Base-by-base conservation (phyloP, 2,113 vertebrate genomes). In the Spheniscus mendiculus region DNA sequence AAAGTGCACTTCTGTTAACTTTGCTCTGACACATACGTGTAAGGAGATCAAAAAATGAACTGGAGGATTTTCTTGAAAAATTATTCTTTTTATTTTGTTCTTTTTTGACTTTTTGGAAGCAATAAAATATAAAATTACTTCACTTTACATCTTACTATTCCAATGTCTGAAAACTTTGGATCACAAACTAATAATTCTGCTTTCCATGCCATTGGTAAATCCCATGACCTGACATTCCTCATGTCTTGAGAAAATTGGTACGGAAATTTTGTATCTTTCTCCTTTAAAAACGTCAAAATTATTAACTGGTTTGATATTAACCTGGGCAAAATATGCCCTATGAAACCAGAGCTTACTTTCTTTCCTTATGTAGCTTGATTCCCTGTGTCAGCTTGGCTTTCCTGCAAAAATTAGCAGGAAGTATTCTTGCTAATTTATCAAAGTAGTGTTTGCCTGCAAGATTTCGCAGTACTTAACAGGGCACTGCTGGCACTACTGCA, bases 391-490 rank as follows among this genome's bases (percentile, higher is more conserved):
- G 71, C 50, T 81, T 91, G 89, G 77, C 49, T 83, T 59, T 84
- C 19, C 42, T 65, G 76, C 83, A 94, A 95, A 42, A 42, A 42
- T 42, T 42, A 42, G 76, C 90, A 87, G 87, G 69, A 96, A 94
- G 8, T n/a, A 70, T 67, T 95, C 82, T 71, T 92, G 90, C 83
- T 89, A 40, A 78, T 70, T 96, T 91, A 94, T 92, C 79, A 67
- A 95, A 89, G 40, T 23, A 53, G 53, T 15, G 21, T 63, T 96
- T 84, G 82, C 55, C 61, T 58, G 36, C 66, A 85, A 95, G 93
- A 89, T 74, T 87, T 49, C 91, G 50, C 59, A 67, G 81, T 82
- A 97, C 97, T 93, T 78, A 96, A 84, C 23, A 78, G 52, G 32
- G 55, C 89, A 92, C 89, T 55, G 30, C 4, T 58, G 49, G 45